Evolutionary conservation across 2,888 invertebrate species (phyloP).

Genomic region (Eumerus sabulonum): DNA sequence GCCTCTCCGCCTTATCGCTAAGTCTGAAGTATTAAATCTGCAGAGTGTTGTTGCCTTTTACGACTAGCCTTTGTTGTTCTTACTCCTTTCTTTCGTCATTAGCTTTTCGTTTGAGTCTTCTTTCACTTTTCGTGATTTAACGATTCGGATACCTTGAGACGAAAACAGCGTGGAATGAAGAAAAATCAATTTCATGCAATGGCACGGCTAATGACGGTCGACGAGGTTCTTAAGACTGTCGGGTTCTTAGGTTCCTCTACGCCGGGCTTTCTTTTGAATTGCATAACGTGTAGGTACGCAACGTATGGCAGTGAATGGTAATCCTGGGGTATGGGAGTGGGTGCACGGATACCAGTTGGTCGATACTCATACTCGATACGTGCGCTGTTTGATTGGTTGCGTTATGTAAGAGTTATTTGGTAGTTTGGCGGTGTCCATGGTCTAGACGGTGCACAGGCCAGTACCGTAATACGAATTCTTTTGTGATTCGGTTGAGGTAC

Average conservation of each 20-base stretch:
- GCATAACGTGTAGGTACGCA: conserved; percentile 49
- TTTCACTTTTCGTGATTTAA: conserved; percentile 2
- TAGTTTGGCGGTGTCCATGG: conserved; percentile 47
- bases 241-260: neutral
- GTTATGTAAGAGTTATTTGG: conserved; percentile 54
- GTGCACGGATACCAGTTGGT: conserved; percentile 27
- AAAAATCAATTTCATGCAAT: neutral
- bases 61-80: neutral
- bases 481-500: no score
- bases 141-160: neutral
- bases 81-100: neutral
- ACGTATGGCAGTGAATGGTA: conserved; percentile 46
- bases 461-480: no score
- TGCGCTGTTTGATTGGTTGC: conserved; percentile 17
- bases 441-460: conserved; percentile 43
- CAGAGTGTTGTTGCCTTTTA: neutral
- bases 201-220: neutral
- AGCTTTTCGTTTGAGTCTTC: neutral
- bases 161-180: neutral
- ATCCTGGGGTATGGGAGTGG: conserved; percentile 43
- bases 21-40: neutral
- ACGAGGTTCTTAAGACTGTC: neutral
- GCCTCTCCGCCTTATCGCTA: conserved; percentile 5
- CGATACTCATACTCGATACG: no score
- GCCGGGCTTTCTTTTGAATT: conserved; percentile 19